Evolutionary conservation across 2,113 vertebrate genomes (phyloP), one percentile per base, ranked within the genome.

Genomic region (Poeciliopsis prolifica): DNA sequence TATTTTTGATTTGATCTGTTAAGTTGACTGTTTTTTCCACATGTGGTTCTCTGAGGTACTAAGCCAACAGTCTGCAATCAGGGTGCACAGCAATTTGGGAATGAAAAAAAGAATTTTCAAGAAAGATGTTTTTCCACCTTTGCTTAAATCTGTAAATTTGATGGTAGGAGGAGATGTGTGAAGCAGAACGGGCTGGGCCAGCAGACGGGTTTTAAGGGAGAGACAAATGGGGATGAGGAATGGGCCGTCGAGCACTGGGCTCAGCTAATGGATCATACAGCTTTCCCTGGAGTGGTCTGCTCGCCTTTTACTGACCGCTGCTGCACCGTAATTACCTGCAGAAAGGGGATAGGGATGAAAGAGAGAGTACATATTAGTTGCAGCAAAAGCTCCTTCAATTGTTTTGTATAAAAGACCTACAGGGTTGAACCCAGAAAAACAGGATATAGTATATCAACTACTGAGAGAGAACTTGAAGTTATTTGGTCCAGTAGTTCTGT

Each of bases 251-350:
- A 88, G 90, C 84, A 75, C 80, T 42, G 72, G 29, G 86, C 81
- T 87, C 79, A 68, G 86, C 85, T 92, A 92, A 93, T 93, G 90
- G 91, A 91, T 91, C 91, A 89, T 83, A 75, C 42, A 75, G 75
- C 83, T 85, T 80, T 81, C 80, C 80, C 85, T 54, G 78, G 83
- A 91, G 88, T 85, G 81, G 80, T 73, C 24, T 74, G 76, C 76
- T 70, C n/a, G 37, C 85, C 74, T 83, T 67, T 79, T 75, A 76
- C 87, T 81, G 81, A 79, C 87, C 79, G 29, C 84, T 3, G 30
- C 79, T 79, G 87, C 84, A 61, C 82, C 82, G 84, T 91, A 91
- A 91, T 91, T 90, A 91, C 87, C 89, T 86, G 77, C 65, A 64
- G 82, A 64, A 84, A 79, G 67, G 80, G 70, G 78, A 79, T 67